These are phyloP conservation scores for Cryptotis parvus DNA, from an alignment of 2,113 vertebrate genomes.

Conservation along the genomic window DNA sequence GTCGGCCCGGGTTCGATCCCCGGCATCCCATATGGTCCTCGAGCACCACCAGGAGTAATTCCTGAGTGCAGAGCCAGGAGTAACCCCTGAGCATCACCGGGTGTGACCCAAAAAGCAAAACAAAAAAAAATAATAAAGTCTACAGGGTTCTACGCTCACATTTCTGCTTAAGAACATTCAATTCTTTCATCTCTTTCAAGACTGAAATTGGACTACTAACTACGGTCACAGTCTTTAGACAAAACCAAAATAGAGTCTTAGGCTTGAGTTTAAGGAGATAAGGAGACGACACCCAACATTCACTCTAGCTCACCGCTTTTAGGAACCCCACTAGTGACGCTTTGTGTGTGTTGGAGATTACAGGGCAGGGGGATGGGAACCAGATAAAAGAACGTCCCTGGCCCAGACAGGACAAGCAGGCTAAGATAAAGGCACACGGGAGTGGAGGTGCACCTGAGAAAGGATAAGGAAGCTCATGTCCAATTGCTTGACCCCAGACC, in stretches of 20 bases:
- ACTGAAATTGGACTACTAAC: not conserved
- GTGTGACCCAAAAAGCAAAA: too few relatives aligned
- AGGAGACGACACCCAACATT: not conserved
- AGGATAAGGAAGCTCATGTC: not conserved
- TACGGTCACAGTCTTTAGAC: not conserved
- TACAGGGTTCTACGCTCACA: not conserved
- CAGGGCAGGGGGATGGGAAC: not conserved
- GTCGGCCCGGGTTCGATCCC: too few relatives aligned
- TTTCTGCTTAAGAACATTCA: slow-evolving; percentile 7
- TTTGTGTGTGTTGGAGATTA: too few relatives aligned
- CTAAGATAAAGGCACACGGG: not conserved
- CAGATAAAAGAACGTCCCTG: not conserved
- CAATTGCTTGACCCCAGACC: not conserved
- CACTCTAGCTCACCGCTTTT: not conserved
- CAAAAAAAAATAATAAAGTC: too few relatives aligned
- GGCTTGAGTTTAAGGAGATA: not conserved
- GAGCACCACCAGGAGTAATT: too few relatives aligned
- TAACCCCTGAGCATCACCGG: too few relatives aligned
- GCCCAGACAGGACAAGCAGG: not conserved
- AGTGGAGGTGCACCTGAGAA: not conserved
- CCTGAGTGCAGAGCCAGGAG: too few relatives aligned
- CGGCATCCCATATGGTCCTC: too few relatives aligned
- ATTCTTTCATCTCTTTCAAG: not conserved
- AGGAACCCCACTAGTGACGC: not conserved
- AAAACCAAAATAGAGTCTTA: not conserved